Evolutionary conservation across 2,797 vertebrate genomes (phyloP).

Genomic region (Hirundo rustica): DNA sequence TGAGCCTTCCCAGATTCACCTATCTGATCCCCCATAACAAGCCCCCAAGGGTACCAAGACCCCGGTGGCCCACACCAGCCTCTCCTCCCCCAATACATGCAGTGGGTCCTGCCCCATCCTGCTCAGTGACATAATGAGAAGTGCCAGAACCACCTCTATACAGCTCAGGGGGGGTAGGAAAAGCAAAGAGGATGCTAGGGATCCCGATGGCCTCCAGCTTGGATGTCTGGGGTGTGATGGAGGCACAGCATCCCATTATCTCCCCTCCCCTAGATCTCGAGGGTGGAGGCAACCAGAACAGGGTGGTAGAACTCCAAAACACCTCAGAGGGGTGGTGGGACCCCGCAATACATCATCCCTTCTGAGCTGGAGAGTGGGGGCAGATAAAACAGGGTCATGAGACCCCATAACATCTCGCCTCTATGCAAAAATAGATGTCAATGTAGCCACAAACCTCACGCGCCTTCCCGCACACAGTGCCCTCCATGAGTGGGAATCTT

Average conservation of each 20-base stretch:
- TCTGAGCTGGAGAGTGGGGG: neutral
- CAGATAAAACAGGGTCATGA: neutral
- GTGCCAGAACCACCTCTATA: neutral
- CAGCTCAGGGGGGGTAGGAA: neutral
- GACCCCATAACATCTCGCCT: neutral
- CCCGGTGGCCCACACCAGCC: neutral
- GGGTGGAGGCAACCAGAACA: neutral
- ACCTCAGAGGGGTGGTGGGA: neutral
- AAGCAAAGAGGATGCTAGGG: neutral
- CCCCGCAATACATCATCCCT: neutral
- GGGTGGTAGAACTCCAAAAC: neutral
- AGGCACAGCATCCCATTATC: neutral
- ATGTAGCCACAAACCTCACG: neutral
- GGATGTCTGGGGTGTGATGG: neutral
- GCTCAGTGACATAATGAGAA: neutral
- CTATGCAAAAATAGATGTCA: neutral
- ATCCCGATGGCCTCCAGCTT: rapidly evolving
- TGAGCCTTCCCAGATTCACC: neutral
- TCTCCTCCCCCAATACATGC: neutral
- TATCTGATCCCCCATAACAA: neutral
- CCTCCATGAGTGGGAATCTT: constrained; percentile 10
- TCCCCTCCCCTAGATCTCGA: neutral
- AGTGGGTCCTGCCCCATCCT: neutral
- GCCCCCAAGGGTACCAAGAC: neutral
- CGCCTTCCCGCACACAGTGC: rapidly evolving